Conservation (phyloP, 2,797 vertebrate genomes). For the Threskiornis aethiopicus region DNA sequence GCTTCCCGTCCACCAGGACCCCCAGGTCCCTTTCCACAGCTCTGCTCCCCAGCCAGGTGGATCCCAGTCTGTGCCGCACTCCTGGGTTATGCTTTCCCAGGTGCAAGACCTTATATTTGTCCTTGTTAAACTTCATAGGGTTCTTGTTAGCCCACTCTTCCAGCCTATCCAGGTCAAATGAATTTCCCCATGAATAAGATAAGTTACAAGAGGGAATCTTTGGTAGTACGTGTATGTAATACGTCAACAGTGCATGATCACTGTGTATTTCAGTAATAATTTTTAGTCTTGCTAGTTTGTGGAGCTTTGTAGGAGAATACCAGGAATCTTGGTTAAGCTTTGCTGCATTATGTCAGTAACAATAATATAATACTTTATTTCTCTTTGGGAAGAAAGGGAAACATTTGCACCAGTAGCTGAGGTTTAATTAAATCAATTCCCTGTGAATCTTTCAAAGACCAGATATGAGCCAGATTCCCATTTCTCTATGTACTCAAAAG, state of each 20-base stretch:
- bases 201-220: neutral
- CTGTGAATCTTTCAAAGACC: neutral
- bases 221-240: neutral
- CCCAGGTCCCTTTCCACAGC: neutral
- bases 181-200: neutral
- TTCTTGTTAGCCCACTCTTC: neutral
- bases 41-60: neutral
- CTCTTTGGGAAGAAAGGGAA: constrained; percentile 21
- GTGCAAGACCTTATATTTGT: neutral
- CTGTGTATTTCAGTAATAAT: neutral
- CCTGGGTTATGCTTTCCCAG: neutral
- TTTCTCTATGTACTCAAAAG: constrained; percentile 43
- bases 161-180: neutral
- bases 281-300: neutral
- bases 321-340: constrained; percentile 6
- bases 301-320: neutral
- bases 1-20: neutral
- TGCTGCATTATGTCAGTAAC: constrained; percentile 5
- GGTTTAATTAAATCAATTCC: constrained; percentile 59
- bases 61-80: neutral
- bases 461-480: constrained; percentile 22
- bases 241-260: neutral
- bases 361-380: constrained; percentile 25
- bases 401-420: constrained; percentile 24
- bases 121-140: neutral